phyloP scores from a whole-genome alignment of 2,888 invertebrate species.

The Drosophila kambysellisi region DNA sequence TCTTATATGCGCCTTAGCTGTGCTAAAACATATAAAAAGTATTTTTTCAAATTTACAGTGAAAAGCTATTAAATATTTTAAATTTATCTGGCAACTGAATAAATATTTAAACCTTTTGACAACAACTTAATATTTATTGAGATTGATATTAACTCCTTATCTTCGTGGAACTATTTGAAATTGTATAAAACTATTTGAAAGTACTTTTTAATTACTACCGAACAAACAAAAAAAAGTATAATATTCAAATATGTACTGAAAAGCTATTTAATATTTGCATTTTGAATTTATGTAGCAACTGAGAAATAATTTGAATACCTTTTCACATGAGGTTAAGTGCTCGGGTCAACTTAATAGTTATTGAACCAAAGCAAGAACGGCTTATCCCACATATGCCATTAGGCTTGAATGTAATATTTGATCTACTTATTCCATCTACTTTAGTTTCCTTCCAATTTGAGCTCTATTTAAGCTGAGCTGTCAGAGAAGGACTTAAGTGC shows the following conservation, averaged over 20 bases:
- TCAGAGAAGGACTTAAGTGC: constrained; percentile 34
- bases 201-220: neutral
- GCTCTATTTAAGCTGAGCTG: constrained; percentile 42
- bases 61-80: neutral
- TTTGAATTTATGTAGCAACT: neutral
- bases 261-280: neutral
- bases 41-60: neutral
- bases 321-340: neutral
- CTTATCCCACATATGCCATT: neutral
- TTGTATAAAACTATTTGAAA: neutral
- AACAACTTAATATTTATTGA: neutral
- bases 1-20: neutral
- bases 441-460: neutral
- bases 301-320: neutral
- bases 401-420: neutral
- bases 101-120: neutral
- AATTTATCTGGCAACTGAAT: neutral
- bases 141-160: neutral
- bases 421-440: constrained; percentile 1
- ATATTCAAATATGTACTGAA: neutral
- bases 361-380: neutral
- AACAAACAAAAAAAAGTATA: too few relatives aligned
- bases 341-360: neutral
- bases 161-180: neutral
- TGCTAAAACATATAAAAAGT: neutral